Percentiles rank a stretch among this genome's conserved stretches.
phyloP scores from a whole-genome alignment of 2,797 vertebrate species.

The Psittacula echo region DNA sequence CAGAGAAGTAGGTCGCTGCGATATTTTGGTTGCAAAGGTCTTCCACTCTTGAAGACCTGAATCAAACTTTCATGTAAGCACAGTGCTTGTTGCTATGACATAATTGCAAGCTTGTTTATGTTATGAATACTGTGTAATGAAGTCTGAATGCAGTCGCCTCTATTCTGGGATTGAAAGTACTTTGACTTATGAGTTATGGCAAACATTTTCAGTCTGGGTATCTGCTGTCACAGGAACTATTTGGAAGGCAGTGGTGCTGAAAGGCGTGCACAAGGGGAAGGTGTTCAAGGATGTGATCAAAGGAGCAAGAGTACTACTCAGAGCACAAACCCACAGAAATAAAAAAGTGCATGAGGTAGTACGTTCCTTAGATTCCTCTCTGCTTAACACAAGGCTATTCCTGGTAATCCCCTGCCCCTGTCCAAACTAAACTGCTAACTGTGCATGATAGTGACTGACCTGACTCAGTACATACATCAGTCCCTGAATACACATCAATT shows the following conservation, averaged over 20 bases:
- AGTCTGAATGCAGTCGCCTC: slow-evolving; percentile 51
- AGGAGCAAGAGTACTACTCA: not conserved
- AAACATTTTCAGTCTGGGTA: slow-evolving; percentile 65
- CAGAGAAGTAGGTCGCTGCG: slow-evolving; percentile 65
- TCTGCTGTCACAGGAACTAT: slow-evolving; percentile 49
- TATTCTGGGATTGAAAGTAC: slow-evolving; percentile 70
- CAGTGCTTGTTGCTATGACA: slow-evolving; percentile 70
- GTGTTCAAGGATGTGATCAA: slow-evolving; percentile 45
- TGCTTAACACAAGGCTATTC: slow-evolving; percentile 16
- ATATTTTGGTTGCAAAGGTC: slow-evolving; percentile 71
- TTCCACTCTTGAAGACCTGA: slow-evolving; percentile 61
- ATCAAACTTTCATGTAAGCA: slow-evolving; percentile 60
- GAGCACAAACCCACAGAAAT: slow-evolving; percentile 14
- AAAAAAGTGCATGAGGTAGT: slow-evolving; percentile 1
- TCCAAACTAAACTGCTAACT: not conserved
- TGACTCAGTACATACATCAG: not conserved
- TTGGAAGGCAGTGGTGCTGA: slow-evolving; percentile 24
- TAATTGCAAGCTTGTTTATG: slow-evolving; percentile 68
- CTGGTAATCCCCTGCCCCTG: not conserved
- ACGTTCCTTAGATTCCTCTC: not conserved
- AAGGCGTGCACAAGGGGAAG: not conserved
- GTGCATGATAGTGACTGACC: not conserved
- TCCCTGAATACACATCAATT: not conserved
- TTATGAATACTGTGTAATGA: slow-evolving; percentile 61
- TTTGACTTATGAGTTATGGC: slow-evolving; percentile 69